Evolutionary conservation across 1,140 invertebrate species (phyloP).

Genomic region (Mercenaria mercenaria): DNA sequence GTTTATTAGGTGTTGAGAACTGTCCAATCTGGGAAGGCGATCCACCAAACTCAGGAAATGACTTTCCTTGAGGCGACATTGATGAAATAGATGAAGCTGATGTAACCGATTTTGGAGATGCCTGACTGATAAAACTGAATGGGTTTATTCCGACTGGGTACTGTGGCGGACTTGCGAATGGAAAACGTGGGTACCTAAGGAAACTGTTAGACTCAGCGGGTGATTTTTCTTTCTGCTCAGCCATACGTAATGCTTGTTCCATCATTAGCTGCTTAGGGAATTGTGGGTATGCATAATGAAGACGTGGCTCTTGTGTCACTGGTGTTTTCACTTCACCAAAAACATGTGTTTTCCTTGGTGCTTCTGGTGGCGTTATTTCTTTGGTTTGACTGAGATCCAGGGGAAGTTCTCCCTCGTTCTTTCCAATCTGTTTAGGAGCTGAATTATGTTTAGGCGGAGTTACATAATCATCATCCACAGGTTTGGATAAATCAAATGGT

Average conservation of each 20-base stretch:
- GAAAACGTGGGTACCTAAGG: slow-evolving; percentile 74
- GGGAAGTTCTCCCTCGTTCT: slow-evolving; percentile 69
- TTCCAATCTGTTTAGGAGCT: background rate
- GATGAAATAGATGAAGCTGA: slow-evolving; percentile 48
- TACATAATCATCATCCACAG: slow-evolving; percentile 5
- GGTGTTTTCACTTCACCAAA: slow-evolving; percentile 76
- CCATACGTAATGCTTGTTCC: slow-evolving; percentile 76
- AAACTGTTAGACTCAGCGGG: slow-evolving; percentile 56
- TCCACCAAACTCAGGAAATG: slow-evolving; percentile 38
- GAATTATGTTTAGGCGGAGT: slow-evolving; percentile 24
- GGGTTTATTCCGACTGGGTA: slow-evolving; percentile 68
- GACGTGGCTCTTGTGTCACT: slow-evolving; percentile 56
- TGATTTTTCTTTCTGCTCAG: slow-evolving; percentile 74
- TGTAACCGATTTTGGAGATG: slow-evolving; percentile 47
- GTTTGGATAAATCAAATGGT: slow-evolving; percentile 78
- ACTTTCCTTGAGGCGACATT: slow-evolving; percentile 52
- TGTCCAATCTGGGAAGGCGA: slow-evolving; percentile 42
- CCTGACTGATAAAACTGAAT: slow-evolving; percentile 71
- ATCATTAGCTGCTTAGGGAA: slow-evolving; percentile 75
- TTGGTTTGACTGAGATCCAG: slow-evolving; percentile 74
- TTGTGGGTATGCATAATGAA: slow-evolving; percentile 81
- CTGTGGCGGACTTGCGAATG: slow-evolving; percentile 56
- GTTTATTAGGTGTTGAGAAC: slow-evolving; percentile 83
- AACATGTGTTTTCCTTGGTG: slow-evolving; percentile 80
- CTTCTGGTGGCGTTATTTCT: slow-evolving; percentile 74